Evolutionary conservation across 2,888 invertebrate genomes (phyloP).

Genomic region (Thymelicus lineola): DNA sequence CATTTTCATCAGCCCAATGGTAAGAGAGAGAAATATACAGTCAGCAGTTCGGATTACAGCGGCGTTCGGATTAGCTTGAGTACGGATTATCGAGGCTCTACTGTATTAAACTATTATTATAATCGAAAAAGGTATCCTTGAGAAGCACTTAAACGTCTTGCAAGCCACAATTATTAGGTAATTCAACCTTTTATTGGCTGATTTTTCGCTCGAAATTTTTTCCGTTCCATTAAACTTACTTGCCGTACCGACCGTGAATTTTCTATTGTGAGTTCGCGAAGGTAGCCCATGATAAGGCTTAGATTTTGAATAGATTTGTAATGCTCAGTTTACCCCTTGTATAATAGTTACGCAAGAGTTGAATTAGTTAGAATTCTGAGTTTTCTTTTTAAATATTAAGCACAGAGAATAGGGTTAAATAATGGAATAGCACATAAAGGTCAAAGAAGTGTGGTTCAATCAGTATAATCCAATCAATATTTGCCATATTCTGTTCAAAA

Average conservation of each 20-base stretch:
- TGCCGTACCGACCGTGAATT: constrained; percentile 24
- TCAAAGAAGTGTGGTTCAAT: too few relatives aligned
- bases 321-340: not conserved
- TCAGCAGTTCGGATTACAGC: too few relatives aligned
- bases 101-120: constrained; percentile 2
- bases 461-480: too few relatives aligned
- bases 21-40: too few relatives aligned
- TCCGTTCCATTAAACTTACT: constrained; percentile 23
- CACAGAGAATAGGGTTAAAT: too few relatives aligned
- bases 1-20: too few relatives aligned
- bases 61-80: too few relatives aligned
- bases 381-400: too few relatives aligned
- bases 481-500: too few relatives aligned
- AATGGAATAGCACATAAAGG: too few relatives aligned
- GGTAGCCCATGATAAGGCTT: constrained; percentile 10
- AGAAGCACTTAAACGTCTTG: constrained; percentile 25
- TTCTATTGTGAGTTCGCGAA: constrained; percentile 9
- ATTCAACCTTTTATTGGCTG: constrained; percentile 29
- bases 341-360: not conserved
- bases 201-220: constrained; percentile 29
- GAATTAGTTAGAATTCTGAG: too few relatives aligned
- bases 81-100: too few relatives aligned
- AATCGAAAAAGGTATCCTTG: constrained; percentile 2
- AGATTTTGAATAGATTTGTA: constrained; percentile 1
- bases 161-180: constrained; percentile 31